phyloP scores from a whole-genome alignment of 1,140 invertebrate genomes.

The Anastrepha ludens region DNA sequence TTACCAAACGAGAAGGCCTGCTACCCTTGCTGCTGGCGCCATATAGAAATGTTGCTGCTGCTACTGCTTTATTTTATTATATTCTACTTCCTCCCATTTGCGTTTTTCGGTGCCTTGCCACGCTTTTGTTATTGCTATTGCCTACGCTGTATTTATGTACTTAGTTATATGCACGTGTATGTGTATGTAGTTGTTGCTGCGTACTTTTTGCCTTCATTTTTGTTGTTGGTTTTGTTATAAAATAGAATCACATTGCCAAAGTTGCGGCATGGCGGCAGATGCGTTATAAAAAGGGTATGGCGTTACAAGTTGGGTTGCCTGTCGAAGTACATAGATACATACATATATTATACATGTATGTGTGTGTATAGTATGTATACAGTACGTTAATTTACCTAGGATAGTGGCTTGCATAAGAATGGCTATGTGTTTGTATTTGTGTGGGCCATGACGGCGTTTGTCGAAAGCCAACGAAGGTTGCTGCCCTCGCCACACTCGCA shows the following conservation, averaged over 20 bases:
- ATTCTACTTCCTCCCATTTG: constrained; percentile 38
- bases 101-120: neutral
- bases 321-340: neutral
- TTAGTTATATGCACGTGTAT: neutral
- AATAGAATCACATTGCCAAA: constrained; percentile 21
- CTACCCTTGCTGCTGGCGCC: constrained; percentile 25
- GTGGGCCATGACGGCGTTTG: constrained; percentile 15
- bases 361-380: neutral
- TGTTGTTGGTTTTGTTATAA: constrained; percentile 35
- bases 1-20: neutral
- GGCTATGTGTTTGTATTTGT: neutral
- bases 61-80: constrained; percentile 36
- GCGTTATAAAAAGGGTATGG: constrained; percentile 33
- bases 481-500: constrained; percentile 39
- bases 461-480: constrained; percentile 47
- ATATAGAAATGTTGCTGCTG: neutral
- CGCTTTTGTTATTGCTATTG: constrained; percentile 10
- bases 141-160: neutral
- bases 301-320: neutral
- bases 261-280: neutral
- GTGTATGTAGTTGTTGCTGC: neutral
- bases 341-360: neutral
- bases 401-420: too few species aligned
- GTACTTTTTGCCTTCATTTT: constrained; percentile 6
- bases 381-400: too few species aligned